phyloP scores from a whole-genome alignment of 1,140 invertebrate genomes.

The Musca domestica region DNA sequence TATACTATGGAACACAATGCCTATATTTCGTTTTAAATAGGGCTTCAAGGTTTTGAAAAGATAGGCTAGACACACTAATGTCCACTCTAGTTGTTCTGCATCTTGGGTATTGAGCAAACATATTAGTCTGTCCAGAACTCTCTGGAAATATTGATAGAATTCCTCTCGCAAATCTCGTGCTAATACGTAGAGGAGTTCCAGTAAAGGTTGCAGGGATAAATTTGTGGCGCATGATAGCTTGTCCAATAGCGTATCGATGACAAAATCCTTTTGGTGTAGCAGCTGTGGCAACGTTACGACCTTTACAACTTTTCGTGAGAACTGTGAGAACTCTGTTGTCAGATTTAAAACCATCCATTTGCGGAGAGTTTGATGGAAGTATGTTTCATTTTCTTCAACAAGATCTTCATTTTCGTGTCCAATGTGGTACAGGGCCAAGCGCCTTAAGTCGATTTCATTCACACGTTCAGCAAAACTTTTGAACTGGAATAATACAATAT shows the following conservation, averaged over 20 bases:
- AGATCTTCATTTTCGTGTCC: conserved; percentile 68
- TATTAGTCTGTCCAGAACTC: conserved; percentile 67
- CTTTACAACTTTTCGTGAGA: conserved; percentile 69
- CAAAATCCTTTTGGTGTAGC: conserved; percentile 72
- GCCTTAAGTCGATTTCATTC: conserved; percentile 77
- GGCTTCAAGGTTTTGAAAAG: conserved; percentile 86
- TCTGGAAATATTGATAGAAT: conserved; percentile 78
- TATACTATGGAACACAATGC: conserved; percentile 70
- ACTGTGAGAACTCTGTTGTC: conserved; percentile 74
- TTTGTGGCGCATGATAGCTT: conserved; percentile 69
- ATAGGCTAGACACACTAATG: conserved; percentile 80
- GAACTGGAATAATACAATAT: conserved; percentile 62
- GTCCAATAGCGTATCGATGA: conserved; percentile 69
- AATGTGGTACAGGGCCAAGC: conserved; percentile 63
- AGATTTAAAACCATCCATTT: conserved; percentile 87
- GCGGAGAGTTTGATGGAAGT: conserved; percentile 75
- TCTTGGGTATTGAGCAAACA: conserved; percentile 74
- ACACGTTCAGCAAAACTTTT: conserved; percentile 82
- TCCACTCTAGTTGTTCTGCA: conserved; percentile 77
- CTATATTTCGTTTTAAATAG: conserved; percentile 76
- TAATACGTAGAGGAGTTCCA: conserved; percentile 84
- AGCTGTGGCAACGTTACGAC: conserved; percentile 78
- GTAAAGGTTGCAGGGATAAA: conserved; percentile 72
- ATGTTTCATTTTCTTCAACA: conserved; percentile 66
- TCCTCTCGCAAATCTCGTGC: conserved; percentile 82